Evolutionary conservation across 2,113 vertebrate species (phyloP).

Genomic region (Euleptes europaea): DNA sequence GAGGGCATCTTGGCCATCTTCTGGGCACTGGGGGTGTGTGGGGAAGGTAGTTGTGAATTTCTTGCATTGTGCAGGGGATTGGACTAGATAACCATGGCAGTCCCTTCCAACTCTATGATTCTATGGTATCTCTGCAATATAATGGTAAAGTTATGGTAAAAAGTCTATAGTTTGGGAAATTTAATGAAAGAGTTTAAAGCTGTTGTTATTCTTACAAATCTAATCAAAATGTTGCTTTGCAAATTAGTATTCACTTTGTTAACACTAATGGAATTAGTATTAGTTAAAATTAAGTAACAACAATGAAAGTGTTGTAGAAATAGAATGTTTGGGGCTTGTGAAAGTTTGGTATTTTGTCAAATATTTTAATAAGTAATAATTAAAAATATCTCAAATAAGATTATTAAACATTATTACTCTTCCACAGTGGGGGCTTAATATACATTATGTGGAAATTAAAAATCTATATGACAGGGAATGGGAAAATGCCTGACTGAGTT

Average conservation of each 20-base stretch:
- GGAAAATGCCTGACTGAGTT: too few species aligned
- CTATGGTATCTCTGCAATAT: too few species aligned
- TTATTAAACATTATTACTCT: neutral
- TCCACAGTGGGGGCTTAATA: fast-evolving
- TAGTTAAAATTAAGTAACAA: neutral
- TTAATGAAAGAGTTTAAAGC: neutral
- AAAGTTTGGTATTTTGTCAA: neutral
- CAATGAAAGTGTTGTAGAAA: neutral
- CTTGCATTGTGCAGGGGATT: too few species aligned
- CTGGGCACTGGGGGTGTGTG: too few species aligned
- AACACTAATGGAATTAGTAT: neutral
- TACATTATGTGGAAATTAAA: neutral
- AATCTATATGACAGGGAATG: too few species aligned
- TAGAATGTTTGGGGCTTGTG: neutral
- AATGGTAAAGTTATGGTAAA: neutral
- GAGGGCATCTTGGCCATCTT: too few species aligned
- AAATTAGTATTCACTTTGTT: neutral
- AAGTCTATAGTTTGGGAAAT: neutral
- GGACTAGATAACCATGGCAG: too few species aligned
- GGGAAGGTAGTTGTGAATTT: too few species aligned
- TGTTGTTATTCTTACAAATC: neutral
- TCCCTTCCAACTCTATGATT: too few species aligned
- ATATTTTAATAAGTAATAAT: neutral
- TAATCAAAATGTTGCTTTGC: neutral
- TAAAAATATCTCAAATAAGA: neutral